Evolutionary conservation across 2,888 invertebrate genomes (phyloP).

Genomic region (Ochropleura leucogaster): DNA sequence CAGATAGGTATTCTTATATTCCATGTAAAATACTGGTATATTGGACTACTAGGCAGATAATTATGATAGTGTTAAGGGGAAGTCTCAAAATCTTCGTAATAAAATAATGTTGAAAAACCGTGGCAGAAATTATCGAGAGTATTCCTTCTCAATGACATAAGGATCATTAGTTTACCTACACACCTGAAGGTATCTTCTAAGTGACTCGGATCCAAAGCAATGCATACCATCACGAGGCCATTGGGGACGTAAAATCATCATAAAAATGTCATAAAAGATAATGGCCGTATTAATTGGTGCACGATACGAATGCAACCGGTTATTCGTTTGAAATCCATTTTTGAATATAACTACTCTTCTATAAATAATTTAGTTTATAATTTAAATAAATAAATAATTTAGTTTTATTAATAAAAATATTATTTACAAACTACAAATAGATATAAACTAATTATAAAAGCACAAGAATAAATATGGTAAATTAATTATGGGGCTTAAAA

Average conservation of each 20-base stretch:
- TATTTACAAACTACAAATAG: too few species aligned
- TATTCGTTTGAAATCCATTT: conserved; percentile 35
- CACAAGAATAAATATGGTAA: too few species aligned
- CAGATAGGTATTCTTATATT: too few species aligned
- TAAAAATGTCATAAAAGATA: conserved; percentile 60
- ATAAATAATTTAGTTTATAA: conserved; percentile 15
- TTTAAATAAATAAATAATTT: neutral
- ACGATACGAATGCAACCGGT: conserved; percentile 41
- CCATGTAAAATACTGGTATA: too few species aligned
- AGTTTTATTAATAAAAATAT: too few species aligned
- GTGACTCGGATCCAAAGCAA: conserved; percentile 7
- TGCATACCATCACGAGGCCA: conserved; percentile 50
- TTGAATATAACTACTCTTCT: conserved; percentile 15
- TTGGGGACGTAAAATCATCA: conserved; percentile 54
- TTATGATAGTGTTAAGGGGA: neutral
- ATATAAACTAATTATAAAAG: too few species aligned
- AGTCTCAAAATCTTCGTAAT: neutral
- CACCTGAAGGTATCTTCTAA: conserved; percentile 6
- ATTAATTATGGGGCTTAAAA: too few species aligned
- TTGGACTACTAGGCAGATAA: too few species aligned
- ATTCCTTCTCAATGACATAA: neutral
- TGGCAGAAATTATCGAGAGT: neutral
- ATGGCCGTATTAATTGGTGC: conserved; percentile 54
- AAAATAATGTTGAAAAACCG: neutral
- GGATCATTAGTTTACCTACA: conserved; percentile 1